Evolutionary conservation across 2,888 invertebrate species (phyloP), one percentile per base, ranked within the genome.

Genomic region (Diadromus collaris): DNA sequence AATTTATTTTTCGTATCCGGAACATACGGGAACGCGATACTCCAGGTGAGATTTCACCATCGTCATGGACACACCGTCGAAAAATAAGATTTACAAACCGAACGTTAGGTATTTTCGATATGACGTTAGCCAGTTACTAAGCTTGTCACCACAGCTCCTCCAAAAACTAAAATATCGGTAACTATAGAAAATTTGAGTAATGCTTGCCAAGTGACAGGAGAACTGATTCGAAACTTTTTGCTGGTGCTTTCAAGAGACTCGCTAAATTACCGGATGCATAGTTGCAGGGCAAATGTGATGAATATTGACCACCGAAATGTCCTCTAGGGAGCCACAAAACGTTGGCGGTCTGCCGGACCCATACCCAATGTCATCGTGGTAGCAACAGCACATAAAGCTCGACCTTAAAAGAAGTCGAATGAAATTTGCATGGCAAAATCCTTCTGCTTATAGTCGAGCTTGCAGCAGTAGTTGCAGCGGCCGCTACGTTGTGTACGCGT

Each of bases 391-490:
- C 75, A 75, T 71, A 68, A 75, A 75, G 61, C 75, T 58, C 56
- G 71, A 67, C 63, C 75, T 76, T 68, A 71, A 80, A 81, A 83
- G 79, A 82, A 81, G 80, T 81, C 83, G 85, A 88, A 87, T 86
- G 85, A 88, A 85, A 88, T 88, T 88, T 88, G 86, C 88, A 88
- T 87, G 82, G 81, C 76, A 85, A 87, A 88, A 87, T 86, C 82
- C 82, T 83, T 83, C 76, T 83, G 83, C 82, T 86, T 84, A 84
- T 83, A 78, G 44, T 46, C 48, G 32, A 44, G 65, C 44, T 46
- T 71, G 44, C 29, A 64, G 64, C 78, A 75, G 74, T 78, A 78
- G 54, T 32, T 19, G 19, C 29, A 56, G 34, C 44, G 29, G 38
- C n/a, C 44, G 34, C 38, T 24, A 51, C n/a, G 48, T 69, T 46